Evolutionary conservation across 2,113 vertebrate genomes (phyloP), one percentile per base, ranked within the genome.

Genomic region (Phyllostomus hastatus): DNA sequence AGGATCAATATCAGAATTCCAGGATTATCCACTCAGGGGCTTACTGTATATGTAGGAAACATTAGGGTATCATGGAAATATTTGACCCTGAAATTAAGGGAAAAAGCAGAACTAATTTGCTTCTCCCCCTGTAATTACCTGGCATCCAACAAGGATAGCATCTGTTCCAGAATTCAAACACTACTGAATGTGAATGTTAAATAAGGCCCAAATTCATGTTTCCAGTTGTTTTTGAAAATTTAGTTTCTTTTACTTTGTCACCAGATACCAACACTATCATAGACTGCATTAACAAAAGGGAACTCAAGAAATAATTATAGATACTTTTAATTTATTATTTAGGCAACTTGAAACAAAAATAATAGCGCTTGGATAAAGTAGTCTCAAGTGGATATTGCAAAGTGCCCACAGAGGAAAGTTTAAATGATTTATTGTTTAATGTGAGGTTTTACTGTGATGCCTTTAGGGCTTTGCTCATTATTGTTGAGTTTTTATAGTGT

Each of bases 71-170:
- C 94, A 81, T 6, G 92, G 54, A 97, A 97, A 90, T 41, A 75
- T 88, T 96, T 96, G 97, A 97, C 92, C 94, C 82, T 93, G 85
- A 94, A 97, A 98, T 94, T 20, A 91, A 96, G 95, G 59, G 93
- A 95, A 96, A 67, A 95, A 38, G 48, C 73, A 94, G 81, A 0
- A 0, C 91, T 82, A 89, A 87, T 94, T 97, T 97, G 91, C 90
- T 98, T 97, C 59, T 98, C 72, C 72, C 70, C 82, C 86, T 1
- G 46, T 95, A 97, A 92, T 93, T 91, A 79, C 66, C 52, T 7
- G 0, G 91, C 84, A 89, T 97, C 98, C 92, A 93, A 93, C 90
- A 97, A 97, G 84, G 52, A 8, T 14, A 98, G 97, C 96, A 96
- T 89, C 95, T 93, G 84, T 96, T 98, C 93, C 4, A 33, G 96